phyloP scores from a whole-genome alignment of 2,888 invertebrate genomes.

The Acrocyrtus sp. region DNA sequence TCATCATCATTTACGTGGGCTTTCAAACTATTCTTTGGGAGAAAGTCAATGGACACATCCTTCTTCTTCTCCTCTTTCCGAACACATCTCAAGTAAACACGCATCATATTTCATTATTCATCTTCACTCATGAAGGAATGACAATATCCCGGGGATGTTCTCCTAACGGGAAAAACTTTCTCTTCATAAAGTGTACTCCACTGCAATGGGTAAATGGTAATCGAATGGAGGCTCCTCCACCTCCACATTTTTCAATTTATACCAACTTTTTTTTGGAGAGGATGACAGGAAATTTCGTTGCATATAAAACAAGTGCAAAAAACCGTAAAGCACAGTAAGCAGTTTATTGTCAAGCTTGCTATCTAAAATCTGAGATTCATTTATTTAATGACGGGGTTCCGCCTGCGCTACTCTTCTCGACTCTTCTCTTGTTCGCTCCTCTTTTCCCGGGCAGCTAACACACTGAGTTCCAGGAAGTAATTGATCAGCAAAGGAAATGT shows the following conservation, averaged over 20 bases:
- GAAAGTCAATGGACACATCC: constrained; percentile 41
- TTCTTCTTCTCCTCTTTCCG: neutral
- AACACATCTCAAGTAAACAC: neutral
- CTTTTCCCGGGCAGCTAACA: constrained; percentile 10
- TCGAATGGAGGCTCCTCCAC: neutral
- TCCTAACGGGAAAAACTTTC: no score
- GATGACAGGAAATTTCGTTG: neutral
- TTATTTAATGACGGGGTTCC: constrained; percentile 26
- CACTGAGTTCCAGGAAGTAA: constrained; percentile 17
- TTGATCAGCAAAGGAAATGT: constrained; percentile 20
- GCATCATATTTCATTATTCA: neutral
- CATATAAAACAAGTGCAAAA: neutral
- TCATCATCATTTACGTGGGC: constrained; percentile 41
- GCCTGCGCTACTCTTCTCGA: neutral
- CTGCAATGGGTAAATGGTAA: no score
- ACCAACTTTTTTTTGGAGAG: constrained; percentile 15
- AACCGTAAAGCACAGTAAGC: neutral
- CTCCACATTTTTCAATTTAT: constrained; percentile 35
- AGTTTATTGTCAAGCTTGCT: neutral
- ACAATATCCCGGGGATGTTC: neutral
- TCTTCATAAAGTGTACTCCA: no score
- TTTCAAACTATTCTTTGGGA: constrained; percentile 32
- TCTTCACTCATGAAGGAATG: neutral
- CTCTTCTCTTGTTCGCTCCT: neutral
- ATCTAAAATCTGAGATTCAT: constrained; percentile 29